Evolutionary conservation across 2,888 invertebrate genomes (phyloP).

Genomic region (Metacarcinus magister): DNA sequence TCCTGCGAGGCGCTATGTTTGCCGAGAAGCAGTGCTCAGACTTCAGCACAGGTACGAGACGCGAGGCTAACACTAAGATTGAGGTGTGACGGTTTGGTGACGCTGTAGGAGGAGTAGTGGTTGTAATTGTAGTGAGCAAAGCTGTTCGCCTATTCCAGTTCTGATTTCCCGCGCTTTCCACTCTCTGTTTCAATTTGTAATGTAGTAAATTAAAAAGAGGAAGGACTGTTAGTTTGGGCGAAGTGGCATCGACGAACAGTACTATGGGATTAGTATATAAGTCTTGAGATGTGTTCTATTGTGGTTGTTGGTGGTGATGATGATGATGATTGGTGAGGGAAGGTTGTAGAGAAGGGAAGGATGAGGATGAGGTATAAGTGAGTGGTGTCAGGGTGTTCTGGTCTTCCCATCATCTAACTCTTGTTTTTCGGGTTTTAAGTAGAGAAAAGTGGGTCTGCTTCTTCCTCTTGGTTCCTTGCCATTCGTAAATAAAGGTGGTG

Average conservation of each 20-base stretch:
- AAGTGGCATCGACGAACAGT: not conserved
- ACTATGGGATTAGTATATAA: not conserved
- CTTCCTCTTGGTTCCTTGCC: not conserved
- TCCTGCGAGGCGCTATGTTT: conserved; percentile 84
- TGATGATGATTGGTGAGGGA: not conserved
- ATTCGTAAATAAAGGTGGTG: too few species aligned
- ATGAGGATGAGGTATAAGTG: not conserved
- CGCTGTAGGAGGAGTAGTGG: not conserved
- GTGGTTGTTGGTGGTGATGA: not conserved
- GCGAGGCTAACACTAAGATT: not conserved
- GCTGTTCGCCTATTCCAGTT: not conserved
- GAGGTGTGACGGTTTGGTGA: not conserved
- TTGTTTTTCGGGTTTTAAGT: not conserved
- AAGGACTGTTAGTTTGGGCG: not conserved
- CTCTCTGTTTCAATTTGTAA: not conserved
- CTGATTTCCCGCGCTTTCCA: too few species aligned
- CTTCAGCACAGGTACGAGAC: conserved; percentile 67
- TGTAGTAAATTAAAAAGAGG: not conserved
- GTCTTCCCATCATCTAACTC: not conserved
- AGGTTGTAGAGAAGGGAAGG: not conserved
- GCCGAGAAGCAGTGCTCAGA: conserved; percentile 84
- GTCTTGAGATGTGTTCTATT: not conserved
- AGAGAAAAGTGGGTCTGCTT: not conserved
- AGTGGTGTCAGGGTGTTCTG: not conserved
- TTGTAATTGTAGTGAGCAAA: not conserved